phyloP scores from a whole-genome alignment of 2,888 invertebrate species.

The Lagria hirta region DNA sequence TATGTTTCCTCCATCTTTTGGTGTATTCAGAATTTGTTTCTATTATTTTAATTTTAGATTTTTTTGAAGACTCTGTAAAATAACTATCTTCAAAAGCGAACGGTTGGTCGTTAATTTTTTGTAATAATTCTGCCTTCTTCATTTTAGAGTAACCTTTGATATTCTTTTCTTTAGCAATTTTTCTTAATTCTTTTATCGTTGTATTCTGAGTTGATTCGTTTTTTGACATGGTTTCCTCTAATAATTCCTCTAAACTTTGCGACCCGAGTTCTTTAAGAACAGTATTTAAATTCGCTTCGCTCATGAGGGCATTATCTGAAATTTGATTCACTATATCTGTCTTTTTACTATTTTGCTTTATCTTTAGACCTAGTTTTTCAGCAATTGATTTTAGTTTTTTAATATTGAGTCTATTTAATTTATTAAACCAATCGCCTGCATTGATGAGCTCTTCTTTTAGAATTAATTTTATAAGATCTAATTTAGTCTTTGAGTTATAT shows the following conservation, averaged over 20 bases:
- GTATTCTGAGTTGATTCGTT: slow-evolving; percentile 7
- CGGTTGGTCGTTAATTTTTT: slow-evolving; percentile 2
- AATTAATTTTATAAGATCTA: slow-evolving; percentile 11
- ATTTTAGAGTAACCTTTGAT: slow-evolving; percentile 18
- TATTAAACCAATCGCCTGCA: slow-evolving; percentile 16
- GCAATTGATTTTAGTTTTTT: slow-evolving; percentile 5
- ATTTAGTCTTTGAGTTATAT: slow-evolving; percentile 11
- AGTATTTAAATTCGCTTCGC: slow-evolving; percentile 11
- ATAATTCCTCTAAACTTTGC: slow-evolving; percentile 9
- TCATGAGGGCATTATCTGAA: slow-evolving; percentile 15
- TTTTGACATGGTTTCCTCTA: slow-evolving; percentile 9
- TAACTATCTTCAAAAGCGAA: no score
- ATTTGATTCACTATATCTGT: slow-evolving; percentile 8
- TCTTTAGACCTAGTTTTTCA: slow-evolving; percentile 5
- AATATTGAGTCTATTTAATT: slow-evolving; percentile 11
- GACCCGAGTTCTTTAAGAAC: slow-evolving; percentile 9
- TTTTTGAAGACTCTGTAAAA: slow-evolving; percentile 6
- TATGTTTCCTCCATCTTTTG: slow-evolving; percentile 7
- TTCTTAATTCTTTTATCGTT: slow-evolving; percentile 11
- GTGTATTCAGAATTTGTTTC: slow-evolving; percentile 4
- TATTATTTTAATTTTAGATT: slow-evolving; percentile 2
- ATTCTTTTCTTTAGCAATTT: slow-evolving; percentile 12
- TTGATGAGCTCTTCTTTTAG: slow-evolving; percentile 11
- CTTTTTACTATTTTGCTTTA: slow-evolving; percentile 10
- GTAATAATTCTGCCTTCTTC: slow-evolving; percentile 8